Conservation (phyloP, 92 coral and sea anemone genomes). For the Phymanthus crucifer region DNA sequence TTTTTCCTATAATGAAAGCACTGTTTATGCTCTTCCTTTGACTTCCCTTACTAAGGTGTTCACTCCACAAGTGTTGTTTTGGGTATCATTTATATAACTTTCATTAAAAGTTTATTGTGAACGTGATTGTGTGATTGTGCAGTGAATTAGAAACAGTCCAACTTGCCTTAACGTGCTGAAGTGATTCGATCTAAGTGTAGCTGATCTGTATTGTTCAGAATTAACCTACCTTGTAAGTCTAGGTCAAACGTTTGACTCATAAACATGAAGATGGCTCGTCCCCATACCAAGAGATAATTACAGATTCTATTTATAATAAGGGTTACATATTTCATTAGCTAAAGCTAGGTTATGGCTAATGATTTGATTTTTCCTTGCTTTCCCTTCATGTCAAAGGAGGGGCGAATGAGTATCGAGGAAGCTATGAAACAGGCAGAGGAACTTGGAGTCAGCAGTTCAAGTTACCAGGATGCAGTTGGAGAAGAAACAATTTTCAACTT, state of each 20-base stretch:
- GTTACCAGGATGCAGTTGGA: conserved; percentile 44
- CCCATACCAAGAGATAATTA: not conserved
- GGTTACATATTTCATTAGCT: not conserved
- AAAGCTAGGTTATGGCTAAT: conserved; percentile 4
- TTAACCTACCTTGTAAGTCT: not conserved
- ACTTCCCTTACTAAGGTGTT: no score
- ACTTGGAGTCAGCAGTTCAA: conserved; percentile 56
- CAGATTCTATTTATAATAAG: no score
- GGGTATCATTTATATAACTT: no score
- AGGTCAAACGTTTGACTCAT: not conserved
- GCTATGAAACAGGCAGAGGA: conserved; percentile 92
- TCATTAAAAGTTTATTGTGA: not conserved
- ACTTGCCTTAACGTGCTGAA: not conserved
- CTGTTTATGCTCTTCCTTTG: no score
- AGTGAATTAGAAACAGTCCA: not conserved
- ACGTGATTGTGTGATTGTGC: not conserved
- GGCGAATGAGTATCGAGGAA: conserved; percentile 82
- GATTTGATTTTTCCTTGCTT: conserved; percentile 6
- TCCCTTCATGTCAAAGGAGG: conserved; percentile 54
- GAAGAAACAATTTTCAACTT: conserved; percentile 93
- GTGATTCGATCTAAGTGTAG: not conserved
- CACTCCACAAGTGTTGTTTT: no score
- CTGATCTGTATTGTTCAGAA: not conserved
- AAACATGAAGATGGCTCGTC: not conserved
- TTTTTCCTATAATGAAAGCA: no score